Base-by-base conservation (phyloP, 2,888 invertebrate species). In the Gymnoscelis rufifasciata region DNA sequence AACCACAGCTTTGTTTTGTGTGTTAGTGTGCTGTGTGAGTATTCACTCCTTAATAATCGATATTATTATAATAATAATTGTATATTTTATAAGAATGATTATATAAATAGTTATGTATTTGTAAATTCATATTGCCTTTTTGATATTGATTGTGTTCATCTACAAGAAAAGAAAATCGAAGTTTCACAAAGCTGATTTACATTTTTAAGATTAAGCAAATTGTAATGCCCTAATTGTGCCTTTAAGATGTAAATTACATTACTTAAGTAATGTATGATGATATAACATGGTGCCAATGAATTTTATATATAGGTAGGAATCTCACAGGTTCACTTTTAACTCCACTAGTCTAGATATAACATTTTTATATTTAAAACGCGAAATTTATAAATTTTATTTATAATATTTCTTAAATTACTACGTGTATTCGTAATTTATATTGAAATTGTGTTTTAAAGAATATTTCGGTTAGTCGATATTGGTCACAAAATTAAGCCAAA, bases 401-500 rank as follows among this genome's bases (percentile, higher is more conserved):
- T 8, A 15, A 13, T 35, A 28, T 43, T 33, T 14, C 33, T 10
- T 13, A 29, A 33, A 14, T 38, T 10, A 6, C 27, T 13, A 1
- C 7, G 3, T 10, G n/a, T 33, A 12, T 3, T 6, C 5, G n/a
- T 14, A 13, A 24, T 37, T 7, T 10, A 4, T 14, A 13, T n/a
- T 13, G 13, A 4, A 13, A 27, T 28, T 15, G 10, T 38, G 15
- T 13, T 15, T 39, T 26, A 15, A 4, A 6, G 1, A 28, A 29
- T 11, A 7, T 2, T 31, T 8, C n/a, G 12, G 31, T 52, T 48
- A 48, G 51, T 66, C 8, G 64, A 62, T 68, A 68, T 77, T 70
- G 70, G 78, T 80, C 80, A 79, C 78, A 78, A 80, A 74, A 65
- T 64, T 76, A 79, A 75, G 74, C 84, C 83, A 83, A 84, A 84